A percentile compares a stretch with the other conserved stretches of the same genome.
phyloP scores from a whole-genome alignment of 2,113 vertebrate genomes.

The Rhabdornis inornatus region DNA sequence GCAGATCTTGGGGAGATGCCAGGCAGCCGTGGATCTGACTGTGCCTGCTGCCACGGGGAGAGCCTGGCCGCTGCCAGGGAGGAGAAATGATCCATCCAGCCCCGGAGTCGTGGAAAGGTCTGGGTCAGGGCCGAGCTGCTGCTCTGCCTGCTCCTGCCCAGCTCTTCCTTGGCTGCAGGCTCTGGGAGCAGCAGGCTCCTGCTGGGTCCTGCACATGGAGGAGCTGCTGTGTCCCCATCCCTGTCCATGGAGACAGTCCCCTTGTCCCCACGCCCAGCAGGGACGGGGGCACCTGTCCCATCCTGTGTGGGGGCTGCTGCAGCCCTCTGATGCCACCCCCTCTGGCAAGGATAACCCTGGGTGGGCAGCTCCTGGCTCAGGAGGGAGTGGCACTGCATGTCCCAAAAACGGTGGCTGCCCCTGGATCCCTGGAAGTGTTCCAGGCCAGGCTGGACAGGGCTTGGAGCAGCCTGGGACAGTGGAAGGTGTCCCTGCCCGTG shows the following conservation, averaged over 20 bases:
- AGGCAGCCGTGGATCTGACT: not conserved
- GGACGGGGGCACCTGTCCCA: fast-evolving
- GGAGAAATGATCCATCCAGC: fast-evolving
- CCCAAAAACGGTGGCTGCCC: not conserved
- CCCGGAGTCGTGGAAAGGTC: fast-evolving
- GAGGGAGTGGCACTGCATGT: not conserved
- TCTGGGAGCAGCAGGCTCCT: no score
- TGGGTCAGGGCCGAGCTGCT: not conserved
- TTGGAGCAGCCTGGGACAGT: not conserved
- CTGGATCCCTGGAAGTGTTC: not conserved
- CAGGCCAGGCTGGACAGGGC: not conserved
- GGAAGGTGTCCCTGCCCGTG: not conserved
- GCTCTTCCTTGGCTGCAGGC: fast-evolving
- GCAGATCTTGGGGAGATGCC: not conserved
- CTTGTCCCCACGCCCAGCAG: not conserved
- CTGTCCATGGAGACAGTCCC: not conserved
- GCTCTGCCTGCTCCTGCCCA: not conserved
- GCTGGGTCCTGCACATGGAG: fast-evolving
- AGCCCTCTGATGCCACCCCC: not conserved
- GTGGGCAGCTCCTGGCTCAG: not conserved
- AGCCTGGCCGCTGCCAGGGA: not conserved
- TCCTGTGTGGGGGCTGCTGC: not conserved
- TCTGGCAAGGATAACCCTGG: not conserved
- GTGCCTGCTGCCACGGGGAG: not conserved
- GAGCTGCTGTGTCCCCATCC: not conserved